Evolutionary conservation across 2,797 vertebrate species (phyloP), one percentile per base, ranked within the genome.

Genomic region (Tolypeutes matacus): DNA sequence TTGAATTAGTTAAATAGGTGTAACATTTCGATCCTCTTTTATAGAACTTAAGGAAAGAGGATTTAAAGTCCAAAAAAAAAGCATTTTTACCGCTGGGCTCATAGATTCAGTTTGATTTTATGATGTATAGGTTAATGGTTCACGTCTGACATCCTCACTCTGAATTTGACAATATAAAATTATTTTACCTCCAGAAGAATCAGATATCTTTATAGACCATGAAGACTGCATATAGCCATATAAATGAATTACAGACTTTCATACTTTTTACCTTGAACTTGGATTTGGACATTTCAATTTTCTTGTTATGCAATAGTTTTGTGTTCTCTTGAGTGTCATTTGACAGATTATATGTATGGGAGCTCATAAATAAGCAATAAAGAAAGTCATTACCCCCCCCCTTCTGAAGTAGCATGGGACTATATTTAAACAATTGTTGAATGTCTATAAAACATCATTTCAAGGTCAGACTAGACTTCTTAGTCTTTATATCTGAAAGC

Each of bases 401-500:
- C 39, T 72, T 73, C 53, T 96, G 96, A 98, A 93, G 58, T 97
- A 94, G 82, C 58, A 87, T 89, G 91, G 95, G 69, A 31, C 86
- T 72, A 86, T 94, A 94, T 94, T 96, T 97, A 97, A 98, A 93
- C 96, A 97, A 96, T 93, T 80, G 89, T 78, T 95, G 72, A 70
- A 25, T 96, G 94, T 97, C 94, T 97, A 91, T 97, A 98, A 97
- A 96, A 95, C 3, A 94, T 91, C 95, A 89, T 98, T 91, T 56
- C 92, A 81, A 97, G 92, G 95, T 97, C 91, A 84, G 91, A 93
- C 36, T 91, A 93, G 56, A 46, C 97, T 96, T 96, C 90, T 96
- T 86, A 76, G 81, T 96, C 0, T 77, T 98, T 98, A 96, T 98
- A 96, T 98, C 97, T 98, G 96, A 98, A 98, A 98, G 99, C 98